These are phyloP conservation scores for Rynchops niger DNA, from an alignment of 2,113 vertebrate species.

Conservation along the genomic window DNA sequence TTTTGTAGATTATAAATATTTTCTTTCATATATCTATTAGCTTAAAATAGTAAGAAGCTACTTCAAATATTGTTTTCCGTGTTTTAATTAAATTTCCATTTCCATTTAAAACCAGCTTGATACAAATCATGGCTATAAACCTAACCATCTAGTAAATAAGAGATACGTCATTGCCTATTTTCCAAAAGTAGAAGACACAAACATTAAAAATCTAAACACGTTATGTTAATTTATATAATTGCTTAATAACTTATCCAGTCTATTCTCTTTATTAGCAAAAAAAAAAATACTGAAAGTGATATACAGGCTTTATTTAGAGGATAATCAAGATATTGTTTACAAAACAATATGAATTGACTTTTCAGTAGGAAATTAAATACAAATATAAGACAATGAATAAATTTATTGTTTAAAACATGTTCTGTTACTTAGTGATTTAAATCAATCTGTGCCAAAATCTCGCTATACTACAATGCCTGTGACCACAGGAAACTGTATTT, in stretches of 20 bases:
- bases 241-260: not conserved
- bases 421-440: not conserved
- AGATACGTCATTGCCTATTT: not conserved
- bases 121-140: not conserved
- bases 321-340: not conserved
- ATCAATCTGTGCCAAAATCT: not conserved
- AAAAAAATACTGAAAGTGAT: not conserved
- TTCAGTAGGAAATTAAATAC: not conserved
- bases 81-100: not conserved
- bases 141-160: not conserved
- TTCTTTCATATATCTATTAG: not conserved
- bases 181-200: not conserved
- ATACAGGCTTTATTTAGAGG: not conserved
- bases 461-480: not conserved
- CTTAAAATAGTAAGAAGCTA: not conserved
- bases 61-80: not conserved
- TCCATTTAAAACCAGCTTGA: not conserved
- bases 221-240: not conserved
- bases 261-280: not conserved
- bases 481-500: not conserved
- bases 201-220: not conserved
- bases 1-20: not conserved
- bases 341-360: not conserved
- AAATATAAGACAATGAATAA: not conserved
- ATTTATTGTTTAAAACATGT: not conserved